Evolutionary conservation across 2,113 vertebrate genomes (phyloP).

Genomic region (Bubo bubo): DNA sequence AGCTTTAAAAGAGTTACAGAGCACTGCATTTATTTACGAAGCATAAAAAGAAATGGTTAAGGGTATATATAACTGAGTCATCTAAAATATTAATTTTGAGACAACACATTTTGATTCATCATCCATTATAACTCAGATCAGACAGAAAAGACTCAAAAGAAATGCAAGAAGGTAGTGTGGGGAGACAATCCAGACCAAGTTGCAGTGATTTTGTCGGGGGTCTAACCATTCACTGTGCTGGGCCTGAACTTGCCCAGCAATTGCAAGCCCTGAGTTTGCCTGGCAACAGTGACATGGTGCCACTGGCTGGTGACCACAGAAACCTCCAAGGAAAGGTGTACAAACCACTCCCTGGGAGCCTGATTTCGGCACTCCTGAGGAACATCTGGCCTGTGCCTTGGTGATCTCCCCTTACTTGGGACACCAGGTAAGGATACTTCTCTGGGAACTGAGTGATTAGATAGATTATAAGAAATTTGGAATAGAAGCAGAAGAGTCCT

Average conservation of each 20-base stretch:
- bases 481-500: background rate
- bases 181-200: background rate
- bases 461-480: background rate
- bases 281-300: accelerated
- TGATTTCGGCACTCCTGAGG: accelerated
- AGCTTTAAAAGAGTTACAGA: background rate
- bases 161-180: background rate
- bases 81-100: background rate
- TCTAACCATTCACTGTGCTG: background rate
- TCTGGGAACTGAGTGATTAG: background rate
- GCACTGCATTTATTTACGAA: background rate
- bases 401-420: background rate
- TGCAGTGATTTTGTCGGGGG: background rate
- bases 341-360: background rate
- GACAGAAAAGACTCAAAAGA: background rate
- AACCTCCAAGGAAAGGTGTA: background rate
- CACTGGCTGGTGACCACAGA: background rate
- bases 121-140: background rate
- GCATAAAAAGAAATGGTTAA: background rate
- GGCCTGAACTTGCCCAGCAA: background rate
- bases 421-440: background rate
- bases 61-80: background rate
- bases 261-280: background rate
- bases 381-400: background rate
- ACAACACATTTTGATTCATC: background rate